Conservation (phyloP, 2,888 invertebrate genomes). For the Sialis fuliginosa region DNA sequence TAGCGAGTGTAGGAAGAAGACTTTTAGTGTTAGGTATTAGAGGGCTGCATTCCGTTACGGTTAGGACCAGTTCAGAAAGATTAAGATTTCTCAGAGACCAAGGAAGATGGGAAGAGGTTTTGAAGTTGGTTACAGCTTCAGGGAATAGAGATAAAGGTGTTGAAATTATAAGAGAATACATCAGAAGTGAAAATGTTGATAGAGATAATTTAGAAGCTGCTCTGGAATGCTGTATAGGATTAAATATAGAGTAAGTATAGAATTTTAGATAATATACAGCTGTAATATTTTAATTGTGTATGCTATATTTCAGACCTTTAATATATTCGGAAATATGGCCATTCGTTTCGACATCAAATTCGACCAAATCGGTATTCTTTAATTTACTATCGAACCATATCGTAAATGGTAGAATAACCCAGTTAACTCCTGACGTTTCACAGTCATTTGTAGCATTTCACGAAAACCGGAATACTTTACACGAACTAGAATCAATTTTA, state of each 20-base stretch:
- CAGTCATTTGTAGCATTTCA: slow-evolving; percentile 55
- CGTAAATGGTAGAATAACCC: slow-evolving; percentile 37
- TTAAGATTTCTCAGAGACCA: slow-evolving; percentile 41
- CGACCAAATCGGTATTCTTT: slow-evolving; percentile 33
- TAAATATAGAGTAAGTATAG: slow-evolving; percentile 30
- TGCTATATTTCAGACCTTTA: slow-evolving; percentile 27
- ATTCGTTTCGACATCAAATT: slow-evolving; percentile 28
- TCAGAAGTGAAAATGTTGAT: slow-evolving; percentile 21
- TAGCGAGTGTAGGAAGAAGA: slow-evolving; percentile 48
- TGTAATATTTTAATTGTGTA: background rate
- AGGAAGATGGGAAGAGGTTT: slow-evolving; percentile 36
- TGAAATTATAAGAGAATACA: slow-evolving; percentile 27
- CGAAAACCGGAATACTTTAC: slow-evolving; percentile 35
- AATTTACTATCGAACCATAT: slow-evolving; percentile 55
- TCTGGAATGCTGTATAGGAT: slow-evolving; percentile 27
- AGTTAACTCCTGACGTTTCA: slow-evolving; percentile 49
- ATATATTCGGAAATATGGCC: slow-evolving; percentile 48
- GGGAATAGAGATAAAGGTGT: slow-evolving; percentile 25
- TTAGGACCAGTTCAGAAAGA: slow-evolving; percentile 48
- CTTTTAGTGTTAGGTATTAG: slow-evolving; percentile 43
- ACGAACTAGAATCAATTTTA: slow-evolving; percentile 50
- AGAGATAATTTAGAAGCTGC: slow-evolving; percentile 27
- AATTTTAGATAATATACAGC: background rate
- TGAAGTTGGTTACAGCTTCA: slow-evolving; percentile 34
- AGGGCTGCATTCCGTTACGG: slow-evolving; percentile 36